phyloP scores from a whole-genome alignment of 1,140 invertebrate genomes.

The Portunus trituberculatus region DNA sequence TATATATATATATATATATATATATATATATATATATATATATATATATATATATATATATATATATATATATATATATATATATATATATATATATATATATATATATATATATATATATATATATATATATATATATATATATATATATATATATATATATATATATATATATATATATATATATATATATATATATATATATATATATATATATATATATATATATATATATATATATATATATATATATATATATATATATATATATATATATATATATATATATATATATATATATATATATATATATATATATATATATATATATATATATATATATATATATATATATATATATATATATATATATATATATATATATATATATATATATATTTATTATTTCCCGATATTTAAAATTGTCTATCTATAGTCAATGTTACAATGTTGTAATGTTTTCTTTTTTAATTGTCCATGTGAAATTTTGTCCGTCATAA shows the following conservation, averaged over 20 bases:
- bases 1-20: slow-evolving; percentile 55
- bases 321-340: slow-evolving; percentile 28
- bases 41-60: slow-evolving; percentile 53
- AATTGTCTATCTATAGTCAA: too few species aligned
- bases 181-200: slow-evolving; percentile 55
- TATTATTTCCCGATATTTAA: not conserved
- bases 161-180: slow-evolving; percentile 49
- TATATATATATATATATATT: not conserved
- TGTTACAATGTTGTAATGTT: too few species aligned
- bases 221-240: slow-evolving; percentile 49
- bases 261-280: slow-evolving; percentile 49
- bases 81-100: slow-evolving; percentile 20
- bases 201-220: slow-evolving; percentile 53
- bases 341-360: slow-evolving; percentile 59
- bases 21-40: slow-evolving; percentile 46
- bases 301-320: not conserved
- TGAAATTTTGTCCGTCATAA: too few species aligned
- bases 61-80: slow-evolving; percentile 51
- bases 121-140: slow-evolving; percentile 55
- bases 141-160: slow-evolving; percentile 55
- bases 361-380: slow-evolving; percentile 42
- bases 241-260: slow-evolving; percentile 53
- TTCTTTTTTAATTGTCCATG: too few species aligned
- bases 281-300: not conserved
- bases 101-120: slow-evolving; percentile 35